A percentile compares a stretch with the other conserved stretches of the same genome.
Evolutionary conservation across 2,113 vertebrate genomes (phyloP).

Genomic region (Coracopsis vasa): DNA sequence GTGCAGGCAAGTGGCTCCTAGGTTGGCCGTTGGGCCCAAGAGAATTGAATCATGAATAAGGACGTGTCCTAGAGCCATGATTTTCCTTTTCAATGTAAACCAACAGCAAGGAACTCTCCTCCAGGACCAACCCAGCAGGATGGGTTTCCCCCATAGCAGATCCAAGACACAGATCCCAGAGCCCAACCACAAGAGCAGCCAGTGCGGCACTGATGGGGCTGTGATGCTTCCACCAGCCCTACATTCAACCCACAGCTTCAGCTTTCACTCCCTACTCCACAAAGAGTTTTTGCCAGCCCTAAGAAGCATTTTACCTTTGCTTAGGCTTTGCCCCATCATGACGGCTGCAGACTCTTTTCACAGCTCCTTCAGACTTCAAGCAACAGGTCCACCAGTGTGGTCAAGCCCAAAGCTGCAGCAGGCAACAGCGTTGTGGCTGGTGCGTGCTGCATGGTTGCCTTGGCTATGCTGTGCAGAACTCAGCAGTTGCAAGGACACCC

Average conservation of each 20-base stretch:
- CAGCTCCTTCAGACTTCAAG: neutral
- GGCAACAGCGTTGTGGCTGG: rapidly evolving
- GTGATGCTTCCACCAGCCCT: neutral
- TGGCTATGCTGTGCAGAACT: neutral
- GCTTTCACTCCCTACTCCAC: neutral
- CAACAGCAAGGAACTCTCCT: neutral
- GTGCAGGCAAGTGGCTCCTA: neutral
- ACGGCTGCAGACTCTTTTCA: neutral
- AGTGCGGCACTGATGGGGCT: rapidly evolving
- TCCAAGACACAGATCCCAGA: neutral
- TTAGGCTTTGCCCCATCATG: neutral
- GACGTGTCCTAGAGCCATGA: neutral
- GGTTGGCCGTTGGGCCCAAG: neutral
- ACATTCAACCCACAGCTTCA: neutral
- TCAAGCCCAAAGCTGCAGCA: neutral
- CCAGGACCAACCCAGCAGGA: neutral
- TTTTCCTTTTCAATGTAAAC: neutral
- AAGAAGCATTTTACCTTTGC: neutral
- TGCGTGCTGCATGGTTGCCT: neutral
- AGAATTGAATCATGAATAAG: neutral
- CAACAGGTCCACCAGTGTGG: neutral
- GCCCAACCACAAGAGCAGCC: neutral
- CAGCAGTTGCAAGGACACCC: neutral
- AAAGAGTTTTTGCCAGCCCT: neutral
- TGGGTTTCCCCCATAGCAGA: neutral